Base-by-base conservation (phyloP, 37 sponge, comb jelly and placozoan species). In the Ephydatia muelleri region DNA sequence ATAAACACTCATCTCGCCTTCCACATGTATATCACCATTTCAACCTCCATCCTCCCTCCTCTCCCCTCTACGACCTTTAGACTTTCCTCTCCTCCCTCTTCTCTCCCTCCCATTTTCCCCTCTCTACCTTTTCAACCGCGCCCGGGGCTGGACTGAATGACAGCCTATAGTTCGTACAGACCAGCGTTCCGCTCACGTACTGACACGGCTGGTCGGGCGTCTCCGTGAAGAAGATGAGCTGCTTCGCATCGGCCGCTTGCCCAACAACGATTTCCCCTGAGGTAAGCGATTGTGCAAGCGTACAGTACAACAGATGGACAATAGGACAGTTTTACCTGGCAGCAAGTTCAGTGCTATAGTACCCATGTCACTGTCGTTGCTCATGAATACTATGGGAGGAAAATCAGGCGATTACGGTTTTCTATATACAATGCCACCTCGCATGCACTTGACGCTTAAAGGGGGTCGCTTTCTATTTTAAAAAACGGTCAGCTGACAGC, bases 91-190 rank as follows among this genome's bases (percentile, higher is more conserved):
- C 43, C 43, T 9, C 43, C 43, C 6, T 43, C 43, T 6, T 21
- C 19, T 21, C 57, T 14, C 19, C 19, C 57, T 14, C 19, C 57
- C 57, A 16, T 21, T 57, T 13, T 21, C 33, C 27, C 30, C 73
- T 31, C 39, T 66, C 37, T 25, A 49, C 67, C 65, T 30, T 66
- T 27, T 78, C 78, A 34, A 19, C 80, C 38, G 65, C 25, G 66
- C 19, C 38, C 23, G 39, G 28, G 70, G 81, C 78, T 9, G 89
- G 89, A 14, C 68, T 70, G 68, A 88, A 92, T 49, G 72, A 37
- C 49, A 88, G 37, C 12, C 89, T 32, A 67, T 82, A 85, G 85
- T 92, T 92, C 19, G 89, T 88, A 37, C 92, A 92, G 25, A 80
- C 27, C 43, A 92, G 71, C 25, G 67, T 72, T 3, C 92, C 92